Evolutionary conservation across 2,888 invertebrate species (phyloP).

Genomic region (Hypercompe scribonia): DNA sequence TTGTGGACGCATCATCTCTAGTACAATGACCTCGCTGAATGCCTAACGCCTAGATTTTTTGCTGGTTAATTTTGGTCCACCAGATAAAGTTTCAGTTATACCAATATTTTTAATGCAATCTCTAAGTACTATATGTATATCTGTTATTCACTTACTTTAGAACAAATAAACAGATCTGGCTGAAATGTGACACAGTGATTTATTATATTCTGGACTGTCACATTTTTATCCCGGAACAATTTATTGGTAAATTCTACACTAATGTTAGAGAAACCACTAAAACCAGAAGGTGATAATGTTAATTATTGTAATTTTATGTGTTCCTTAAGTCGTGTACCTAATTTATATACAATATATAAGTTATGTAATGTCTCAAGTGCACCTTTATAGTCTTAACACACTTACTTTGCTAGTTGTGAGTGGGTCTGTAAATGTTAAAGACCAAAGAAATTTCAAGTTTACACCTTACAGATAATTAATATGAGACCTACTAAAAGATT

Average conservation of each 20-base stretch:
- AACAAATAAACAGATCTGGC: not conserved
- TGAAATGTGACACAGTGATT: not conserved
- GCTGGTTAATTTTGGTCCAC: slow-evolving; percentile 36
- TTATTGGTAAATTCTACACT: too few species aligned
- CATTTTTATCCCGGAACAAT: too few species aligned
- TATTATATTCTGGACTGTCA: too few species aligned
- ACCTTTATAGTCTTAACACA: not conserved
- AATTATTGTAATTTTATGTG: too few species aligned
- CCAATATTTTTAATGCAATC: slow-evolving; percentile 36
- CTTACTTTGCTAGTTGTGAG: not conserved
- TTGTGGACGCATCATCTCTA: slow-evolving; percentile 46
- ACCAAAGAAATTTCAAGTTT: too few species aligned
- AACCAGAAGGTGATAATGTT: not conserved
- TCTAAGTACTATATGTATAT: not conserved
- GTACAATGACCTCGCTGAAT: slow-evolving; percentile 55
- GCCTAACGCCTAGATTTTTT: slow-evolving; percentile 49
- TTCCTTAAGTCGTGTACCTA: too few species aligned
- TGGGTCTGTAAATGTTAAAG: not conserved
- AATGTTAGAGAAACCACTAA: too few species aligned
- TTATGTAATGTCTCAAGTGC: too few species aligned
- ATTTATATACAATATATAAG: too few species aligned
- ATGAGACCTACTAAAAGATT: not conserved
- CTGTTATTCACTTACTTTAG: not conserved
- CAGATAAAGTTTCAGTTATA: slow-evolving; percentile 36
- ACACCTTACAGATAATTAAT: too few species aligned